These are phyloP conservation scores for Antheraea yamamai DNA, from an alignment of 2,888 invertebrate genomes.

Conservation along the genomic window DNA sequence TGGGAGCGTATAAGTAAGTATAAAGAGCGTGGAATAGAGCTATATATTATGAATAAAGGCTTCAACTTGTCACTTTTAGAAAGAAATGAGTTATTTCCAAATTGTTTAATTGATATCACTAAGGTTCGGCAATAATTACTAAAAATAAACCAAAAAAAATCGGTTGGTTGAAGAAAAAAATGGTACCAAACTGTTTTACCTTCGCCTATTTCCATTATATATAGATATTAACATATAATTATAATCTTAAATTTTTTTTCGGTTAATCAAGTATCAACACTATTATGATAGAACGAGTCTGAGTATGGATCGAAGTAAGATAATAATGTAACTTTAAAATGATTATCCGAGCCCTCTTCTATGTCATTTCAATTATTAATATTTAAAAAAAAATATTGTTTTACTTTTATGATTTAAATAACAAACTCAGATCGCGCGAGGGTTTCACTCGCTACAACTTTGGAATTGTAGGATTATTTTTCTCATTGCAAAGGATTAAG, in stretches of 20 bases:
- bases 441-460: conserved; percentile 31
- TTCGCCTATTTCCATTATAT: not conserved
- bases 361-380: not conserved
- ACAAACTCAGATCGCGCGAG: conserved; percentile 27
- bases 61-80: no score
- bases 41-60: no score
- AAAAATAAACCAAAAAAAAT: no score
- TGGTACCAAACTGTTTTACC: no score
- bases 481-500: conserved; percentile 52
- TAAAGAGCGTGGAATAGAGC: no score
- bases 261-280: not conserved
- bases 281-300: not conserved
- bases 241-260: not conserved
- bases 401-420: conserved; percentile 15
- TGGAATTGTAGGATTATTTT: conserved; percentile 49
- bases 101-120: no score
- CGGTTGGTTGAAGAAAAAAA: no score
- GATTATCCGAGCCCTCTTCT: not conserved
- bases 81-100: no score
- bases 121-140: no score
- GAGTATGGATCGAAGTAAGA: no score
- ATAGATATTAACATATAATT: not conserved
- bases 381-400: not conserved
- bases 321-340: not conserved
- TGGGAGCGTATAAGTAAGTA: no score